phyloP scores from a whole-genome alignment of 2,113 vertebrate species.

The Argyrosomus japonicus region DNA sequence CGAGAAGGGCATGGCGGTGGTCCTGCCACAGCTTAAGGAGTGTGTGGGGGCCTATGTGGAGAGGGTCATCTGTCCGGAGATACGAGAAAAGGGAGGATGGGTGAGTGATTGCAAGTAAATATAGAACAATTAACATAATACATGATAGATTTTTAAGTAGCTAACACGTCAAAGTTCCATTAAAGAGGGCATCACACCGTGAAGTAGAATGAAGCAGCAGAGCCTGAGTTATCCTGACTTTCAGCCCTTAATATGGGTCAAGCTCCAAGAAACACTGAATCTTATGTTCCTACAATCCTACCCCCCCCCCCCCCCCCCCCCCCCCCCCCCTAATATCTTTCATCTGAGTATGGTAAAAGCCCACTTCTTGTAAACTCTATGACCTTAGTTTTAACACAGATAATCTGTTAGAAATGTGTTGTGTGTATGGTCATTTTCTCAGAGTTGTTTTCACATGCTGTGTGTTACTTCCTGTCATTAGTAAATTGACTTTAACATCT shows the following conservation, averaged over 20 bases:
- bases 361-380: neutral
- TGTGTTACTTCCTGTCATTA: neutral
- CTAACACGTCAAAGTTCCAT: too few relatives aligned
- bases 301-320: too few relatives aligned
- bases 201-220: neutral
- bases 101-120: slow-evolving; percentile 64
- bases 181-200: too few relatives aligned
- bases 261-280: too few relatives aligned
- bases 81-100: slow-evolving; percentile 83
- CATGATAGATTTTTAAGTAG: neutral
- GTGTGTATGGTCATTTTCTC: neutral
- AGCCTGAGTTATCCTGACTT: neutral
- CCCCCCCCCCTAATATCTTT: too few relatives aligned
- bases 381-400: neutral
- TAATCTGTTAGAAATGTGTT: neutral
- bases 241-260: neutral
- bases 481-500: neutral
- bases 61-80: slow-evolving; percentile 82
- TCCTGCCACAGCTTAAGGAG: slow-evolving; percentile 78
- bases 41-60: slow-evolving; percentile 82
- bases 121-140: neutral
- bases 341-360: neutral
- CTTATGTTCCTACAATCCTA: neutral
- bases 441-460: neutral
- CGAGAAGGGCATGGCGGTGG: slow-evolving; percentile 72